Base-by-base conservation (phyloP, 1,140 invertebrate species). In the Drosophila neocordata region DNA sequence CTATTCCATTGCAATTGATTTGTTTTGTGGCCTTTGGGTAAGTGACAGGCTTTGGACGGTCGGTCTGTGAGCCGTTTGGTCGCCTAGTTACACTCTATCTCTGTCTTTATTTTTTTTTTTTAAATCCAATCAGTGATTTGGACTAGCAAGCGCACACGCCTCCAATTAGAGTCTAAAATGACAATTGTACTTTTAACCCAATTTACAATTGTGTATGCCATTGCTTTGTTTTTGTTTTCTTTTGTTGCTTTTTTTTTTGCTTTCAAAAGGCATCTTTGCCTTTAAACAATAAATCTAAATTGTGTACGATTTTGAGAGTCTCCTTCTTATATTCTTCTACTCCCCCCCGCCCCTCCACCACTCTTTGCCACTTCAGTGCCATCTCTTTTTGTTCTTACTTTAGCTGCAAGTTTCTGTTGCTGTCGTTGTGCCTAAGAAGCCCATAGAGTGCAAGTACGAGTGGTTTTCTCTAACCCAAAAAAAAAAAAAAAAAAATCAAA, bases 111-210 rank as follows among this genome's bases (percentile, higher is more conserved):
- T 1, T 44, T 6, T 44, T 7, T 48, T 8, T 20, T 9, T 69
- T 69, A 75, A 75, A 65, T 87, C 74, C 82, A 88, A 88, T 85
- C 82, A 82, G 82, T 60, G 70, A 73, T 68, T 61, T 73, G 27
- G 78, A 69, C 61, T 85, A 63, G 70, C 72, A 68, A 69, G 67
- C 81, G 81, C 81, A 73, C 82, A 87, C 82, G 82, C 82, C 82
- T 87, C 82, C 82, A 87, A 87, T 87, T 87, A 87, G 82, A 87
- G 82, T 70, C 74, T 87, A 87, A 87, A 48, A 87, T 70, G 82
- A 87, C 82, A 87, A 87, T 87, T 87, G 82, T 87, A 85, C 82
- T 85, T 85, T 85, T 85, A 87, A 87, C 82, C 82, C 82, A 87
- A 87, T 87, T 87, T 87, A 87, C 60, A 48, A 48, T 48, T 44